Base-by-base conservation (phyloP, 1,140 invertebrate genomes). In the Sesamia nonagrioides region DNA sequence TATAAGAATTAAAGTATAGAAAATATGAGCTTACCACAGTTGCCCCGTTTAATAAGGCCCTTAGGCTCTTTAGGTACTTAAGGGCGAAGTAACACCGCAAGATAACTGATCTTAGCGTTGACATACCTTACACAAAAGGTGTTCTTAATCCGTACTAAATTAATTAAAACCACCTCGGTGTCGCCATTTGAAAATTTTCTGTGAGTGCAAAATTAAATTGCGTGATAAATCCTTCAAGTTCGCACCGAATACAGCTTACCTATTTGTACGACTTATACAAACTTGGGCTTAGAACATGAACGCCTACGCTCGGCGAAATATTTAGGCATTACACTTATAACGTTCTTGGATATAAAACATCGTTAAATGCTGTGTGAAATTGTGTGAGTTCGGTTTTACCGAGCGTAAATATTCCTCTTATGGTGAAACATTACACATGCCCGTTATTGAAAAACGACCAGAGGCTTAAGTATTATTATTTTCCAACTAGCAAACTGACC, bases 311-410 rank as follows among this genome's bases (percentile, higher is more conserved):
- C 17, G 4, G 13, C 33, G 17, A 66, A 2, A 68, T 11, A 63
- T 52, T 63, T 52, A 56, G 77, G 5, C 77, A 40, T 11, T 61
- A 13, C 4, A n/a, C n/a, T 27, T 37, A 6, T 40, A 54, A 77
- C 42, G 21, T 54, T 56, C 33, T 15, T n/a, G 15, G 37, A 61
- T 27, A 52, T 77, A 66, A 37, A 68, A 27, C 63, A 60, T 18
- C 8, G 27, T 48, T 21, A 13, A 78, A 78, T 71, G 66, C 21
- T 35, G 76, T 72, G 77, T 72, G 69, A 78, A 78, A 78, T 78
- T 72, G 68, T 78, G n/a, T 13, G 52, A 8, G 54, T 17, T 15
- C 33, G 40, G 50, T 60, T 78, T 42, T 72, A 78, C 40, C 68
- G 54, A 40, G 42, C 40, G 42, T 73, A 33, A 72, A 6, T 11